Conservation (phyloP, 2,888 invertebrate genomes). For the Amblyjoppa proteus region DNA sequence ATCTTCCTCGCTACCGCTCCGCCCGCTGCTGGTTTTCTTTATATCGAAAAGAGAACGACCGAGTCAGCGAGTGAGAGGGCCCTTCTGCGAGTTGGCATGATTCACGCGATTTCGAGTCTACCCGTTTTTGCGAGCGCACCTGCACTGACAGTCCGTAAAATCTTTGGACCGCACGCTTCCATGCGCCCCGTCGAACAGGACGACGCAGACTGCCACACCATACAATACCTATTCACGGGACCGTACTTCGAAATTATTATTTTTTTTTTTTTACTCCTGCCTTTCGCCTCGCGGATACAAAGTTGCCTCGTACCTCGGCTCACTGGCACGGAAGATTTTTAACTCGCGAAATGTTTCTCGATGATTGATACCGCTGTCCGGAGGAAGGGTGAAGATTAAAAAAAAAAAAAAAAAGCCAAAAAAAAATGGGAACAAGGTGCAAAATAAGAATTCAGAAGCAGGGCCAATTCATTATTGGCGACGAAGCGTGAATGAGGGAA, state of each 20-base stretch:
- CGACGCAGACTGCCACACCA: conserved; percentile 37
- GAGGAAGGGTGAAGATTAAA: background rate
- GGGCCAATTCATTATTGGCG: conserved; percentile 62
- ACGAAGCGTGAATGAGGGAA: conserved; percentile 63
- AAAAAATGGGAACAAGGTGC: background rate
- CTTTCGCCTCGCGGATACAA: conserved; percentile 3
- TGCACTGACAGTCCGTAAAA: conserved; percentile 70
- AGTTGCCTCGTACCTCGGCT: background rate
- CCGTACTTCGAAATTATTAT: conserved; percentile 13
- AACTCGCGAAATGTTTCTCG: conserved; percentile 27
- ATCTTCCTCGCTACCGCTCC: conserved; percentile 12
- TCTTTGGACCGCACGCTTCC: conserved; percentile 65
- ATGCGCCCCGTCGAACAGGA: conserved; percentile 51
- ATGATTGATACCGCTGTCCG: conserved; percentile 47
- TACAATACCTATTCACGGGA: conserved; percentile 10
- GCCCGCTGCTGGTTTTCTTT: conserved; percentile 28
- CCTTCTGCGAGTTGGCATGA: conserved; percentile 63
- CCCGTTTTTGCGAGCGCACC: conserved; percentile 68
- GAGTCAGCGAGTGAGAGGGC: conserved; percentile 10
- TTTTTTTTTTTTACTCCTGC: background rate
- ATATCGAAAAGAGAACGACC: conserved; percentile 20
- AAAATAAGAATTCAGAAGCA: conserved; percentile 33
- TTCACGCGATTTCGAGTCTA: conserved; percentile 70
- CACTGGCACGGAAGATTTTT: background rate
- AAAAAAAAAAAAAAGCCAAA: background rate